Evolutionary conservation across 2,113 vertebrate genomes (phyloP).

Genomic region (Marcusenius ussheri): DNA sequence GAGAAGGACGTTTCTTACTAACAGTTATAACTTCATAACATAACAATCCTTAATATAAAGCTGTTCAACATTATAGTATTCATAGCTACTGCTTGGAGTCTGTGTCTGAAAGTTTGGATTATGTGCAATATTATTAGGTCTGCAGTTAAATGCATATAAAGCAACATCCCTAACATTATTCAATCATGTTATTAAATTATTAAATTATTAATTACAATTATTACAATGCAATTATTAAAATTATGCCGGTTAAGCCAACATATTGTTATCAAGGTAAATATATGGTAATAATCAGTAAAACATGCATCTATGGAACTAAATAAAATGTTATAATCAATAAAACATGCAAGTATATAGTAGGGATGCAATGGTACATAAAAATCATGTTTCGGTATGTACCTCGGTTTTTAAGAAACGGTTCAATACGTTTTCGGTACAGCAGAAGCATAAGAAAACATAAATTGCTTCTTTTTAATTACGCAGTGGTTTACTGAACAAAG

Average conservation of each 20-base stretch:
- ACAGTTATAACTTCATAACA: too few species aligned
- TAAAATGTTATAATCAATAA: background rate
- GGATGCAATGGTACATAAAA: too few species aligned
- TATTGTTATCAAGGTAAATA: too few species aligned
- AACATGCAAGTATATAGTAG: background rate
- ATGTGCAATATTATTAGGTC: background rate
- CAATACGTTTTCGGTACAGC: too few species aligned
- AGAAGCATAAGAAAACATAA: too few species aligned
- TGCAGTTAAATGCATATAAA: background rate
- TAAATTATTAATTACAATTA: background rate
- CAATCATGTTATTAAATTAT: background rate
- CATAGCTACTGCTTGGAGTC: background rate
- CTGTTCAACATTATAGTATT: too few species aligned
- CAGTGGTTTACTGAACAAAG: too few species aligned
- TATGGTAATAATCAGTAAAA: background rate
- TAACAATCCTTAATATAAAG: too few species aligned
- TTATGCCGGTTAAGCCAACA: background rate
- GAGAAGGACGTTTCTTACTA: too few species aligned
- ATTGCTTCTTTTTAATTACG: too few species aligned
- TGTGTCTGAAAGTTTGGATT: background rate
- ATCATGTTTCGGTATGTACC: too few species aligned
- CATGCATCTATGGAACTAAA: background rate
- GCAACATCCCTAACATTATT: background rate
- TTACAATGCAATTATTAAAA: background rate
- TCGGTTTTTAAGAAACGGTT: too few species aligned